phyloP scores from a whole-genome alignment of 2,113 vertebrate genomes.

The Maccullochella peelii region DNA sequence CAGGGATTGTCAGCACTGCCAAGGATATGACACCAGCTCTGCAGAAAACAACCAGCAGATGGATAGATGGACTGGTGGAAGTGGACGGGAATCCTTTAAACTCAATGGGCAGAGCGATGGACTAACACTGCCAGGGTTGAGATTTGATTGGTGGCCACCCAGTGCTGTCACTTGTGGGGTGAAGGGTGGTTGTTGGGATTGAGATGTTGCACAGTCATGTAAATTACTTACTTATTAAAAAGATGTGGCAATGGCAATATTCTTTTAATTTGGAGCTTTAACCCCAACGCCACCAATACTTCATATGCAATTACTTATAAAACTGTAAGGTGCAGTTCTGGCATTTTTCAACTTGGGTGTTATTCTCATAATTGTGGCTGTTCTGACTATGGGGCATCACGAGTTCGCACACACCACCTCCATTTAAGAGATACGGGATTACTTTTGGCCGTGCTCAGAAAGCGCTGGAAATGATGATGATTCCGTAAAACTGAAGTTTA shows the following conservation, averaged over 20 bases:
- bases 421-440: background rate
- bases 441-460: background rate
- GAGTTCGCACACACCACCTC: background rate
- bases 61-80: constrained; percentile 33
- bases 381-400: background rate
- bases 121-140: constrained; percentile 2
- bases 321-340: background rate
- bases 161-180: background rate
- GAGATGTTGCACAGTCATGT: background rate
- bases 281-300: background rate
- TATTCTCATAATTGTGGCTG: background rate
- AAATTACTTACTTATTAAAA: background rate
- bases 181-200: background rate
- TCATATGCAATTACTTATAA: background rate
- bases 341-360: background rate
- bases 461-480: background rate
- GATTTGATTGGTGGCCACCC: constrained; percentile 27
- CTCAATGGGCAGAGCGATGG: background rate
- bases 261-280: background rate
- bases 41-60: constrained; percentile 52
- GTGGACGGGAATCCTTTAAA: constrained; percentile 37
- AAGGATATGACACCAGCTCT: constrained; percentile 61
- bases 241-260: background rate
- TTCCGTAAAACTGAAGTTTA: background rate
- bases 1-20: constrained; percentile 42